Evolutionary conservation across 2,888 invertebrate genomes (phyloP), one percentile per base, ranked within the genome.

Genomic region (Syrista parreyssii): DNA sequence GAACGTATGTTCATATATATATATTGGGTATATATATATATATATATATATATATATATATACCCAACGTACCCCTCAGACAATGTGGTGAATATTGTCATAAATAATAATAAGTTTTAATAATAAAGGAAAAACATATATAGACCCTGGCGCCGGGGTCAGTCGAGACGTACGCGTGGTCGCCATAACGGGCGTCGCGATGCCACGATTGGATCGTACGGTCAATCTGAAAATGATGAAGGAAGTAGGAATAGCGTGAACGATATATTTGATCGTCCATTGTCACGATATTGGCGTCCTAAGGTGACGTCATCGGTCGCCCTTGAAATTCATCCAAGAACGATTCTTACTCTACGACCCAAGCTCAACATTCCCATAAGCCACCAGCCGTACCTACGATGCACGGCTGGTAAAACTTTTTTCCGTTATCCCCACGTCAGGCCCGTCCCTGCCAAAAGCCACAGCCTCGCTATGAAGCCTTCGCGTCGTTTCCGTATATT

Each of bases 401-500:
- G 9, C 23, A 23, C 55, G 9, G 23, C 9, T 2, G 55, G 55
- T 2, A 1, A 23, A 55, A 55, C 40, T 40, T 40, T 23, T 55
- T 12, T 23, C 9, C 55, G 9, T 55, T 23, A 55, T 55, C 9
- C 23, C 9, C 23, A 55, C 55, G 55, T 55, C 23, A 23, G 55
- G 2, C 23, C 2, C 23, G 23, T 55, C 55, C 55, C 55, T 55
- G 55, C 55, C 55, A 55, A 55, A 23, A 55, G 55, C 55, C 23
- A 23, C 55, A 55, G 55, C 23, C 55, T 55, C 55, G 55, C 55
- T 23, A 55, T 69, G 74, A 77, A 75, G 72, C 69, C 72, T 35
- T 75, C 75, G 78, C 78, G 75, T 31, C 33, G 75, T 35, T 78
- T 78, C 11, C 36, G 78, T 68, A 68, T 78, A 78, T 78, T 78